Base-by-base conservation (phyloP, 2,113 vertebrate genomes). In the Cyprinodon brontotheroides region DNA sequence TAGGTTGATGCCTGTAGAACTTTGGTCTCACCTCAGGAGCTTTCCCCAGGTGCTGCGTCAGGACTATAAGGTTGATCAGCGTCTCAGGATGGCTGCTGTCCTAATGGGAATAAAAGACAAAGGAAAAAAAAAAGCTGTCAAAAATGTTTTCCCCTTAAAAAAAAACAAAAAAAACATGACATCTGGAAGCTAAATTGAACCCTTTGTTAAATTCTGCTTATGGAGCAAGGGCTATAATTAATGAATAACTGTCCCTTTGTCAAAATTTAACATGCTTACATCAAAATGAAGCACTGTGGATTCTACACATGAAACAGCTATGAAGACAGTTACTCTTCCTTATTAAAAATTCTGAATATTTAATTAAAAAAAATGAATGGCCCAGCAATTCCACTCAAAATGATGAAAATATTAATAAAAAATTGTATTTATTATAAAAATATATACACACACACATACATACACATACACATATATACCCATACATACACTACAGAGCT, bases 31-130 rank as follows among this genome's bases (percentile, higher is more conserved):
- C 98, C 97, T 99, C 98, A 0, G 97, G 96, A 17, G 97, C 74
- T 82, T 99, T 99, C 75, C 97, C 96, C 85, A 98, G 78, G 89
- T 99, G 98, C 88, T 99, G 98, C 0, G 96, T 96, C 63, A 99
- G 94, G 73, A 98, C 96, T 0, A 97, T 93, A 0, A 99, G 94
- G 90, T 99, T 99, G 91, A 99, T 93, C 66, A 99, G 93, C 0
- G 97, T 98, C 94, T 99, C 98, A 0, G 98, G 96, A 62, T 99
- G 96, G 84, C 97, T 89, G 61, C 97, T 99, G 89, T 99, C 98
- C 98, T 99, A 73, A 61, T 79, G 73, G 15, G 41, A 45, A 77
- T 70, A 41, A 0, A 76, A 62, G 11, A 59, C 57, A 11, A 74
- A 8, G 11, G 12, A 57, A 7, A 65, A 13, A 70, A 65, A 15